Base-by-base conservation (phyloP, 2,888 invertebrate genomes). In the Leucoptera coffeella region DNA sequence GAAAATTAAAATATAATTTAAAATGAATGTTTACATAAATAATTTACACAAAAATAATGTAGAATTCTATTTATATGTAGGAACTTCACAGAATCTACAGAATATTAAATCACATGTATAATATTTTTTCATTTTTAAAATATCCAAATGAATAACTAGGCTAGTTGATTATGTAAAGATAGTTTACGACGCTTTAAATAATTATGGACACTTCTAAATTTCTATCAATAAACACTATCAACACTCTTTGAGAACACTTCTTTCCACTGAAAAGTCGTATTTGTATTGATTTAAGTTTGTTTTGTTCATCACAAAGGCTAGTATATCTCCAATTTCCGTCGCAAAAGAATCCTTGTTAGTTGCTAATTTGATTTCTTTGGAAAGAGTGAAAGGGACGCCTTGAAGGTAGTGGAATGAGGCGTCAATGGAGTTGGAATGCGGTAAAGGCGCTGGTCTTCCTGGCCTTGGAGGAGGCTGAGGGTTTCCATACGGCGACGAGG, bases 231-330 rank as follows among this genome's bases (percentile, higher is more conserved):
- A n/a, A n/a, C n/a, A n/a, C n/a, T n/a, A 26, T 45, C 33, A 59
- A 40, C 47, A 61, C 35, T 77, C 77, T 32, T 65, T 57, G 15
- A 76, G 45, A 19, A 78, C 73, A 54, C 74, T 71, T 34, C 52
- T 65, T 41, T 78, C 78, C 3, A 61, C 42, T 9, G 55, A 48
- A 39, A 78, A 78, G 36, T 72, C 64, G 38, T 78, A 78, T 15
- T 64, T 44, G 34, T 53, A 67, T 23, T 54, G 47, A 30, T 46
- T 50, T 29, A 71, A 38, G 29, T 56, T 57, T 3, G 72, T 42
- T 47, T 62, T 56, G 41, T 59, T 65, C 2, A 71, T 57, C 21
- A 76, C 44, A 31, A 73, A 75, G 0, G 73, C 65, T 15, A 73
- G 42, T 13, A 75, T 52, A 36, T 76, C 74, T 26, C 59, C 56